Conservation (phyloP, 2,888 invertebrate genomes). For the Blastobasis adustella region DNA sequence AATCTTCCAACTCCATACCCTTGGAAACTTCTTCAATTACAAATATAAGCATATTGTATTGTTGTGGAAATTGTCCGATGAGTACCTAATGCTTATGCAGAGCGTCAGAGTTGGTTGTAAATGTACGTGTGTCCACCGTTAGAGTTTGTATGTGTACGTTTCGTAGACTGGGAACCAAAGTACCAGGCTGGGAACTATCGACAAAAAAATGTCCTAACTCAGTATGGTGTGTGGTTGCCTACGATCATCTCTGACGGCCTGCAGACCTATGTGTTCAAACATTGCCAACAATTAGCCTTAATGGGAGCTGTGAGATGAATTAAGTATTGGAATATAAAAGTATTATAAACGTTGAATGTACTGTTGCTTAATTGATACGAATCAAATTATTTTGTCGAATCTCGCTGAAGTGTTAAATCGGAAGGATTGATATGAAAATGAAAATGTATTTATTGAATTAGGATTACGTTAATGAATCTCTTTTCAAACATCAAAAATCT, state of each 20-base stretch:
- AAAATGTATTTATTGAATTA: no score
- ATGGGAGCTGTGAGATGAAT: slow-evolving; percentile 66
- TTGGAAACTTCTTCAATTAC: slow-evolving; percentile 18
- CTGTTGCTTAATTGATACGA: neutral
- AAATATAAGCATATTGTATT: slow-evolving; percentile 13
- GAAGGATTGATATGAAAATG: no score
- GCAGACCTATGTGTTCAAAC: slow-evolving; percentile 51
- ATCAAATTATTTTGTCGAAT: neutral
- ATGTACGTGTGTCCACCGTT: no score
- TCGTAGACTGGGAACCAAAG: no score
- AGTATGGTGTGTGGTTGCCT: no score
- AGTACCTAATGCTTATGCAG: slow-evolving; percentile 15
- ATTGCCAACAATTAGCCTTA: slow-evolving; percentile 61
- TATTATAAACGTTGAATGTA: slow-evolving; percentile 14
- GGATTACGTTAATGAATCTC: no score
- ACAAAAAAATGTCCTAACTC: no score
- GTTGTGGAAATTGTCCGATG: slow-evolving; percentile 36
- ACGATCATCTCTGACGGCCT: slow-evolving; percentile 14
- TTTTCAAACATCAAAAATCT: no score
- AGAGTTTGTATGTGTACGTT: no score
- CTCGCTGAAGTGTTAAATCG: neutral
- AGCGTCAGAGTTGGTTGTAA: no score
- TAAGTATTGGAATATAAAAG: slow-evolving; percentile 31
- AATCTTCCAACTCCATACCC: slow-evolving; percentile 6
- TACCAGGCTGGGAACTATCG: no score